Evolutionary conservation across 2,888 invertebrate genomes (phyloP).

Genomic region (Gandaritis pyraliata): DNA sequence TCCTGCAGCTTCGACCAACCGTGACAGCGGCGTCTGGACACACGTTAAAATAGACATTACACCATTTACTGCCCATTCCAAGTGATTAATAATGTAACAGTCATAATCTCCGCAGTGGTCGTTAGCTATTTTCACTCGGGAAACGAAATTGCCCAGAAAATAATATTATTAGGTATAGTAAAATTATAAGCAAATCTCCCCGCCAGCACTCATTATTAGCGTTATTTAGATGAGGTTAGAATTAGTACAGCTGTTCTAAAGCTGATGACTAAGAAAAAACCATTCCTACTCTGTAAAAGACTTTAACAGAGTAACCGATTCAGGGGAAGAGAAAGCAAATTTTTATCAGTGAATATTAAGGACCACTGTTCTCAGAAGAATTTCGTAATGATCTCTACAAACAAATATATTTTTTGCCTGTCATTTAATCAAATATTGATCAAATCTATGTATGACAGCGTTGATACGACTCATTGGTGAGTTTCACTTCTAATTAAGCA

Average conservation of each 20-base stretch:
- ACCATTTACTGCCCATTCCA: slow-evolving; percentile 39
- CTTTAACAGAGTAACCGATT: not conserved
- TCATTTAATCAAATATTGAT: slow-evolving; percentile 1
- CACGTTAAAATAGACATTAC: slow-evolving; percentile 45
- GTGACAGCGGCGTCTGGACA: slow-evolving; percentile 38
- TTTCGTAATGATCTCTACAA: not conserved
- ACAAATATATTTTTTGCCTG: not conserved
- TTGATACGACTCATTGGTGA: not conserved
- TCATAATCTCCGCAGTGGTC: slow-evolving; percentile 40
- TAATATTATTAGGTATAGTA: slow-evolving; percentile 10
- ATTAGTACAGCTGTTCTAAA: not conserved
- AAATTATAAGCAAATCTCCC: not conserved
- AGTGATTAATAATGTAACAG: slow-evolving; percentile 40
- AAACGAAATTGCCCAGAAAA: slow-evolving; percentile 21
- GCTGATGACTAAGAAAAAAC: not conserved
- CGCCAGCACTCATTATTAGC: not conserved
- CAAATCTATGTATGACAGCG: too few species aligned
- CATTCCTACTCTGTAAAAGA: not conserved
- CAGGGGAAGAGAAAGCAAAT: not conserved
- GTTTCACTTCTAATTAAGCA: slow-evolving; percentile 14
- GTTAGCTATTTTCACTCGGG: slow-evolving; percentile 27
- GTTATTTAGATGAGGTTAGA: not conserved
- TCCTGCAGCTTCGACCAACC: slow-evolving; percentile 14
- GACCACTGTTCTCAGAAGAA: not conserved
- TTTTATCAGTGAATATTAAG: not conserved